A percentile compares a stretch with the other conserved stretches of the same genome.
phyloP scores from a whole-genome alignment of 2,888 invertebrate species.

The Pyrrhosoma nymphula region DNA sequence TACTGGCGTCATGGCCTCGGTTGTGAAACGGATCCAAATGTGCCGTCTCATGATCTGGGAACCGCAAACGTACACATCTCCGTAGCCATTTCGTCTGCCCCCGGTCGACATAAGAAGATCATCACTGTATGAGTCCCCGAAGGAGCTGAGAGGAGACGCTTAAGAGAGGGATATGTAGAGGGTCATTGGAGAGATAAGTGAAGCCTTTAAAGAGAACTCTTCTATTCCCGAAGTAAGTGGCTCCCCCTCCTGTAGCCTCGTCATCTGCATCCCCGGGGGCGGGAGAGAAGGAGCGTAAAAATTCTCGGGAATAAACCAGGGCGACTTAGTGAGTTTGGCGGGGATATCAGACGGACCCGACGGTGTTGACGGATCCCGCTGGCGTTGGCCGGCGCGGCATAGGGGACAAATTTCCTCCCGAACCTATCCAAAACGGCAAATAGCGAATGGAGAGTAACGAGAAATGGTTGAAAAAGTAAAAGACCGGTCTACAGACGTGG shows the following conservation, averaged over 20 bases:
- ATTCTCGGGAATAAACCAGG: no score
- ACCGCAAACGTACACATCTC: background rate
- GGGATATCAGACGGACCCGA: no score
- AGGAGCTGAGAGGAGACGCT: background rate
- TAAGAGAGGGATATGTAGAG: constrained; percentile 5
- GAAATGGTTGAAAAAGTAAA: background rate
- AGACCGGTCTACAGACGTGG: background rate
- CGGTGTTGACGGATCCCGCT: background rate
- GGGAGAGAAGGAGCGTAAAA: no score
- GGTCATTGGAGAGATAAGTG: background rate
- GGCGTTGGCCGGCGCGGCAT: background rate
- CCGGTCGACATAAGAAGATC: background rate
- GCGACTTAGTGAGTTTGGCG: background rate
- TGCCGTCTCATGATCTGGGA: background rate
- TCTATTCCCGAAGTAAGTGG: constrained; percentile 49
- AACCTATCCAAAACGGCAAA: background rate
- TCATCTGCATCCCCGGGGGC: background rate
- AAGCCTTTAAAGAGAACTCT: constrained; percentile 28
- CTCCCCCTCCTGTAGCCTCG: background rate
- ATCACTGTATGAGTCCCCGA: background rate
- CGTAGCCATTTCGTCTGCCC: background rate
- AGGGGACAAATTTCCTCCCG: background rate
- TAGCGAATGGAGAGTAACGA: background rate
- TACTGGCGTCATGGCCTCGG: no score
- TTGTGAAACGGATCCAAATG: background rate